phyloP scores from a whole-genome alignment of 2,113 vertebrate species.

The Artemisiospiza belli region DNA sequence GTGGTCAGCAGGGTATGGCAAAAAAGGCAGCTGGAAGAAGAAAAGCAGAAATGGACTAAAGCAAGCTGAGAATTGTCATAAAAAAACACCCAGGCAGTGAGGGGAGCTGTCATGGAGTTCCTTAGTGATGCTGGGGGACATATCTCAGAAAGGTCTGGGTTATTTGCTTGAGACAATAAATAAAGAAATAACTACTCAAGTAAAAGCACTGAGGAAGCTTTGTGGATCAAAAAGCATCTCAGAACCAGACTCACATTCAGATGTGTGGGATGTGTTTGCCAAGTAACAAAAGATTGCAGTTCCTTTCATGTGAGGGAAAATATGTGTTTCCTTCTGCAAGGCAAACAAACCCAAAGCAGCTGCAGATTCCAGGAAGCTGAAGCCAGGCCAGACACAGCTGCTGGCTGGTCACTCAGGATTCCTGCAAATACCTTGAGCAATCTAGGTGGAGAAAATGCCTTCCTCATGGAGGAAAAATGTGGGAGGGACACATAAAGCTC shows the following conservation, averaged over 20 bases:
- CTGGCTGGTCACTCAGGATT: not conserved
- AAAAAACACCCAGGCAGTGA: not conserved
- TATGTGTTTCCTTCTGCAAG: not conserved
- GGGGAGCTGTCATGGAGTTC: not conserved
- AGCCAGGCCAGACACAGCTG: not conserved
- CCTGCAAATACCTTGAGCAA: not conserved
- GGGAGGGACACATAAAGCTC: not conserved
- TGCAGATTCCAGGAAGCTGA: not conserved
- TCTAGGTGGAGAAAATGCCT: not conserved
- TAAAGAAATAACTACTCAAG: not conserved
- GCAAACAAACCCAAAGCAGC: not conserved
- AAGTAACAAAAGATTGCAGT: not conserved
- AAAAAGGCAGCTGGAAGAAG: not conserved
- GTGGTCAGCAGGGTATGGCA: constrained; percentile 22
- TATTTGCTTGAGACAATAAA: not conserved
- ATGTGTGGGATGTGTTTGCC: not conserved
- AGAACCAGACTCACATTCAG: not conserved
- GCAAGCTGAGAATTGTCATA: not conserved
- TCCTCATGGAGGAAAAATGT: not conserved
- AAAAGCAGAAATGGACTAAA: not conserved
- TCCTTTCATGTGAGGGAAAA: not conserved
- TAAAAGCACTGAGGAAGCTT: not conserved
- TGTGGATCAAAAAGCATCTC: not conserved
- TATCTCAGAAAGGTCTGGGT: not conserved
- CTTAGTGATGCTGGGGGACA: not conserved